Percentiles rank a stretch among this genome's conserved stretches.
phyloP scores from a whole-genome alignment of 2,113 vertebrate species.

The Nerophis lumbriciformis region DNA sequence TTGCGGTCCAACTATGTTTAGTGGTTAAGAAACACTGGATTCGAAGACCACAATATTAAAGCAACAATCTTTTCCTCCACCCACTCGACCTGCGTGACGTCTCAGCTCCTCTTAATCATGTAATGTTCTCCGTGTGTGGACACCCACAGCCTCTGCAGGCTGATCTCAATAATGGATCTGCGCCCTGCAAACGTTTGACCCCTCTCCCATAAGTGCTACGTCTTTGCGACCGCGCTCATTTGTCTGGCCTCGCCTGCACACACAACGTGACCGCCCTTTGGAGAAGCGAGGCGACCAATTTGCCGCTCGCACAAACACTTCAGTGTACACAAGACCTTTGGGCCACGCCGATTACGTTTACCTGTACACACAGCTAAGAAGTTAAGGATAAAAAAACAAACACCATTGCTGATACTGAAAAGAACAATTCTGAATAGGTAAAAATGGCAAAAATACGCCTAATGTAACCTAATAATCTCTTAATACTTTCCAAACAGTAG shows the following conservation, averaged over 20 bases:
- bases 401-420: no score
- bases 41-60: background rate
- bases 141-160: slow-evolving; percentile 44
- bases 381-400: no score
- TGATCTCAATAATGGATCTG: slow-evolving; percentile 60
- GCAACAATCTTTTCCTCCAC: background rate
- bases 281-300: slow-evolving; percentile 4
- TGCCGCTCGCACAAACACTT: slow-evolving; percentile 1
- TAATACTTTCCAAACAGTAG: no score
- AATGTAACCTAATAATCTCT: no score
- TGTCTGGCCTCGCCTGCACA: slow-evolving; percentile 42
- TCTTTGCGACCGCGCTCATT: slow-evolving; percentile 39
- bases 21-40: no score
- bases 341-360: background rate
- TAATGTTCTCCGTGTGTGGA: slow-evolving; percentile 38
- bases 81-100: slow-evolving; percentile 14
- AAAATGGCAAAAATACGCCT: no score
- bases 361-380: background rate
- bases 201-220: slow-evolving; percentile 5
- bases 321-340: slow-evolving; percentile 6
- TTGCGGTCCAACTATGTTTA: no score
- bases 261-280: slow-evolving; percentile 25
- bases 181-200: slow-evolving; percentile 57
- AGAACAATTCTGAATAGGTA: no score
- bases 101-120: slow-evolving; percentile 42